Conservation (phyloP, 1,140 invertebrate species). For the honey bee (Apis mellifera) region DNA sequence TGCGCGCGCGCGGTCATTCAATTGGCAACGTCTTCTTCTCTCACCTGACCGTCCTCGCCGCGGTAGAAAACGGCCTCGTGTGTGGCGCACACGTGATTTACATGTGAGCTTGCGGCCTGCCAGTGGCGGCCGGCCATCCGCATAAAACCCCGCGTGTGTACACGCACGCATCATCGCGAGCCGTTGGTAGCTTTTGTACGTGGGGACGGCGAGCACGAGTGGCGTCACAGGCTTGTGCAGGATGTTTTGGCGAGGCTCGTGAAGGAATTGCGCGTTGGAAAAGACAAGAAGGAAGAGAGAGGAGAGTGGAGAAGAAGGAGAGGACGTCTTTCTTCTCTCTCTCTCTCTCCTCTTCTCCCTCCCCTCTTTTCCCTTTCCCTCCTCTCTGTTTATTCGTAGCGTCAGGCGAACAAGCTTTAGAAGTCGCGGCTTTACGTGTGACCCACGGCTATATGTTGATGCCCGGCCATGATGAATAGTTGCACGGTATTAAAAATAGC, state of each 20-base stretch:
- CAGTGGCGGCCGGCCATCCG: constrained; percentile 50
- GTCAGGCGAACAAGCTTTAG: constrained; percentile 19
- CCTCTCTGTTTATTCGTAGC: not conserved
- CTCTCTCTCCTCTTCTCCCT: not conserved
- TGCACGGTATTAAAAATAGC: constrained; percentile 34
- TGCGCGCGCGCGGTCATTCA: not conserved
- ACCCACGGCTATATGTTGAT: constrained; percentile 5
- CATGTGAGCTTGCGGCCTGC: constrained; percentile 57
- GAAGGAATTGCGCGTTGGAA: constrained; percentile 65
- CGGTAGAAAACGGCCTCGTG: constrained; percentile 54
- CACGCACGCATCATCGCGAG: constrained; percentile 33
- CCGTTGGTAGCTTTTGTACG: constrained; percentile 47
- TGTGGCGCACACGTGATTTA: constrained; percentile 66
- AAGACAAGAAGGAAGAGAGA: constrained; percentile 35
- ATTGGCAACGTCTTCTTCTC: constrained; percentile 43
- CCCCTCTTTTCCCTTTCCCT: not conserved
- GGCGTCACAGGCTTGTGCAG: constrained; percentile 55
- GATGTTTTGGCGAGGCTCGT: constrained; percentile 68
- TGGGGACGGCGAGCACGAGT: too few relatives aligned
- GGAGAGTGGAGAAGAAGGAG: not conserved
- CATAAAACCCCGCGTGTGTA: constrained; percentile 16
- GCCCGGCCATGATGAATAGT: constrained; percentile 37
- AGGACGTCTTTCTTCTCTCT: too few relatives aligned
- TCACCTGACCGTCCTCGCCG: constrained; percentile 38
- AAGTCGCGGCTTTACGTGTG: constrained; percentile 13